phyloP scores from a whole-genome alignment of 2,888 invertebrate species.

The Spisula subtruncata region DNA sequence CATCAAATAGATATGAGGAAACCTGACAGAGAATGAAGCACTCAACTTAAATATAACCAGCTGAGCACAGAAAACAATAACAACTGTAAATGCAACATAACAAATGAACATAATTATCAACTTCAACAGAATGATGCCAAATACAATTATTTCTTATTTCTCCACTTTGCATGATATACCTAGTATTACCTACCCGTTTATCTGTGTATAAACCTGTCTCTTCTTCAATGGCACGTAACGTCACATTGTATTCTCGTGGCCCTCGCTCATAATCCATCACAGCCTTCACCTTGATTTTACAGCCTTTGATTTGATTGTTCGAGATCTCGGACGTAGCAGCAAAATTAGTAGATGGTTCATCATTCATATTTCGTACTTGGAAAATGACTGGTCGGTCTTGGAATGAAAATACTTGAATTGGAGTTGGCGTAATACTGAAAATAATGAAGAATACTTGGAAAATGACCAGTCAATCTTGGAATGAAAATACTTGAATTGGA shows the following conservation, averaged over 20 bases:
- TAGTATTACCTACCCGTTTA: constrained; percentile 54
- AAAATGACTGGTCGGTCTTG: constrained; percentile 53
- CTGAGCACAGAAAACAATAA: too few species aligned
- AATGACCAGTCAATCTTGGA: constrained; percentile 52
- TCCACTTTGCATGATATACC: too few species aligned
- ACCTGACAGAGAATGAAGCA: too few species aligned
- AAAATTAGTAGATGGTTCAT: constrained; percentile 34
- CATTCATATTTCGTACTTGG: constrained; percentile 30
- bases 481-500: constrained; percentile 58
- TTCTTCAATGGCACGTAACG: constrained; percentile 50
- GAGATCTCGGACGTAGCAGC: not conserved
- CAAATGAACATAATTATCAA: too few species aligned
- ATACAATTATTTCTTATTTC: too few species aligned
- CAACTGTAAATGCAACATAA: too few species aligned
- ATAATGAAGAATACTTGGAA: not conserved
- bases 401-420: constrained; percentile 62
- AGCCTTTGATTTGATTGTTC: constrained; percentile 36
- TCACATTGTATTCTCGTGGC: constrained; percentile 43
- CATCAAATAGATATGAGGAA: too few species aligned
- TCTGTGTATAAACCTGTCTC: constrained; percentile 17
- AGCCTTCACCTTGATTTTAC: constrained; percentile 39
- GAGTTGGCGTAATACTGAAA: constrained; percentile 39
- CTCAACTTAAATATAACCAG: too few species aligned
- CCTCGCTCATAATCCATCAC: constrained; percentile 63
- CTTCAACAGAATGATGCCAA: too few species aligned